Evolutionary conservation across 2,888 invertebrate genomes (phyloP).

Genomic region (Heteromurus nitidus): DNA sequence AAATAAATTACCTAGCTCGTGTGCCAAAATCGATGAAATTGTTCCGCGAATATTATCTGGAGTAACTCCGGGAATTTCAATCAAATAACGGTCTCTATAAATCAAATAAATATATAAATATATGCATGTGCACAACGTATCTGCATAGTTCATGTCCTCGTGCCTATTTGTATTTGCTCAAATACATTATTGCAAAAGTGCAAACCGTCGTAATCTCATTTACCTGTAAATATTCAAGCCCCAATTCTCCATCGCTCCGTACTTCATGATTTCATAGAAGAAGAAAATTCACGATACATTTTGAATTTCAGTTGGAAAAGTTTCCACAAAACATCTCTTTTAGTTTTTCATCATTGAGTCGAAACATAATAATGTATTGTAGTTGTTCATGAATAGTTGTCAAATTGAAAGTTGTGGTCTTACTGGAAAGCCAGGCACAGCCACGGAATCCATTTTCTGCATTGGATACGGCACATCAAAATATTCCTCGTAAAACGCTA

Average conservation of each 20-base stretch:
- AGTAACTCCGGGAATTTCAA: not conserved
- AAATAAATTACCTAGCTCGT: not conserved
- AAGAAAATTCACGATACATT: constrained; percentile 72
- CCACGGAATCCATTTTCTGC: constrained; percentile 71
- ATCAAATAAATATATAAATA: not conserved
- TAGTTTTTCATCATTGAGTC: constrained; percentile 13
- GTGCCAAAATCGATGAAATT: not conserved
- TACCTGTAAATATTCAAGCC: too few species aligned
- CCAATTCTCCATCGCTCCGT: too few species aligned
- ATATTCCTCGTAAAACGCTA: constrained; percentile 68
- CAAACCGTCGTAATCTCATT: not conserved
- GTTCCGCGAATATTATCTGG: not conserved
- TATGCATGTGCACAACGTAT: not conserved
- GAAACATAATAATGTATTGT: not conserved
- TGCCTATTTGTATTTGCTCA: too few species aligned
- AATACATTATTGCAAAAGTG: not conserved
- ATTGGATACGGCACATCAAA: constrained; percentile 68
- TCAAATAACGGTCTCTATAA: not conserved
- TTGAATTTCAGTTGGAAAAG: constrained; percentile 68
- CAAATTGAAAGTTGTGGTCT: not conserved
- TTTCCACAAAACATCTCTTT: constrained; percentile 64
- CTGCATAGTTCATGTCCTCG: not conserved
- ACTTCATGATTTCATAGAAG: too few species aligned
- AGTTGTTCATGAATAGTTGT: not conserved
- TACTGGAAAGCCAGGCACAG: not conserved